phyloP scores from a whole-genome alignment of 2,113 vertebrate species.

The Manacus vitellinus region DNA sequence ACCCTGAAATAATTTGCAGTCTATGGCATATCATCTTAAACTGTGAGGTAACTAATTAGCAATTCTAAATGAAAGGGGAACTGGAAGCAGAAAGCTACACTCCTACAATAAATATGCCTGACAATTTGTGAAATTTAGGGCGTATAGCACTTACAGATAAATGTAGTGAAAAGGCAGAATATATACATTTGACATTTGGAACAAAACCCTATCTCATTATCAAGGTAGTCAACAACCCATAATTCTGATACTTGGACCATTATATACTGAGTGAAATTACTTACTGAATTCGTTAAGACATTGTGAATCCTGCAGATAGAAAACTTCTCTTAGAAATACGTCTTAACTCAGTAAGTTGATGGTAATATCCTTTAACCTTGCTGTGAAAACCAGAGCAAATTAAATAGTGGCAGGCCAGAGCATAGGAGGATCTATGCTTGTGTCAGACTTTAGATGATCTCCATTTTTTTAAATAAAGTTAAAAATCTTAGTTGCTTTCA shows the following conservation, averaged over 20 bases:
- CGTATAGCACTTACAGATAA: neutral
- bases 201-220: neutral
- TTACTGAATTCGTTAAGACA: neutral
- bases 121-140: conserved; percentile 16
- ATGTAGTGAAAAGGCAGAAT: neutral
- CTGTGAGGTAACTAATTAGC: conserved; percentile 29
- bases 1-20: neutral
- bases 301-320: neutral
- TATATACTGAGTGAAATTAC: neutral
- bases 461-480: neutral
- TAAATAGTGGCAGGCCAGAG: neutral
- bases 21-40: neutral
- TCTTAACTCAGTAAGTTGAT: neutral
- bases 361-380: neutral
- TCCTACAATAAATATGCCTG: conserved; percentile 26
- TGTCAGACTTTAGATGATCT: neutral
- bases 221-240: neutral
- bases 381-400: neutral
- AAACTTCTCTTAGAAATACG: neutral
- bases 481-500: neutral
- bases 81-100: conserved; percentile 19
- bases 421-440: neutral
- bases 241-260: neutral
- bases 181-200: neutral
- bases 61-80: conserved; percentile 21